Base-by-base conservation (phyloP, 2,888 invertebrate genomes). In the Chydorus sphaericus region DNA sequence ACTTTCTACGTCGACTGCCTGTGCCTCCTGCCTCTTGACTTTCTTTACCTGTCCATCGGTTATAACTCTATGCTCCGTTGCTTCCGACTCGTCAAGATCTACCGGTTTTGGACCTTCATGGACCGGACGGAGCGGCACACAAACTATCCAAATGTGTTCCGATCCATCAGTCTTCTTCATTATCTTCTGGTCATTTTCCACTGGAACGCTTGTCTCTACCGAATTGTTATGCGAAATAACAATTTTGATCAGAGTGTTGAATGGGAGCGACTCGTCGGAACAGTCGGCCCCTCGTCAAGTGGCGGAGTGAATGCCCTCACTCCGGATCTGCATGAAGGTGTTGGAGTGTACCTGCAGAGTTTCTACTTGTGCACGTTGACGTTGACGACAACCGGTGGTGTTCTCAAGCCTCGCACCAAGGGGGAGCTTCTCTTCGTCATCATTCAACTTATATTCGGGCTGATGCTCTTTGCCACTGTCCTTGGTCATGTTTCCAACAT, bases 131-230 rank as follows among this genome's bases (percentile, higher is more conserved):
- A 97, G 73, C 80, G 96, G 61, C 96, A 97, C 71, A 96, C 96
- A 65, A 97, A 96, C 77, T 97, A 94, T 77, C 96, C 96, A 62
- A 97, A 97, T 76, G 79, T 94, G 67, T 92, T 92, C 77, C 82
- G 85, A 69, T 88, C 89, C 66, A 84, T 85, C 66, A 87, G 88
- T 73, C 79, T 90, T 71, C 86, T 90, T 73, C 93, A 94, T 78
- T 93, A 93, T 78, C 81, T 94, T 69, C 78, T 94, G 75, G 93
- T 93, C 75, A 90, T 96, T 74, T 96, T 96, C 77, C 97, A 97
- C 79, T 97, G 96, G 96, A 97, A 97, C 75, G 94, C 94, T 69
- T 97, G 96, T 77, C 79, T 97, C 73, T 94, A 92, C 77, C 90
- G 93, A 78, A 85, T 96, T 71, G 89, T 93, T 71, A 84, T 88